Base-by-base conservation (phyloP, 2,888 invertebrate species). In the Coremacera marginata region DNA sequence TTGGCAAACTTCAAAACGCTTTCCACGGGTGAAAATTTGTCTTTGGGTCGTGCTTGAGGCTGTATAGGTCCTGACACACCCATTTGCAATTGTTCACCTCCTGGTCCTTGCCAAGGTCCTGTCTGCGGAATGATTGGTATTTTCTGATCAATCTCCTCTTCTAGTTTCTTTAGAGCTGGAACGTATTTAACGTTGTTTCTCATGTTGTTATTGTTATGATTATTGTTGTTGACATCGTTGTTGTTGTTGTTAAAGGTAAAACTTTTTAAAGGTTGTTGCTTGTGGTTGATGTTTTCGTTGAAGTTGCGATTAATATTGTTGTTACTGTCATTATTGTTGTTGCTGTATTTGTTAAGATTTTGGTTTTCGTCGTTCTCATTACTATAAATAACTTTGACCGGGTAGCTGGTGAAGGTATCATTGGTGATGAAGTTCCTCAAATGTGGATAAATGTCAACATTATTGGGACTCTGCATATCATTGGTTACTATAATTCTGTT, bases 1-100 rank as follows among this genome's bases (percentile, higher is more conserved):
- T 82, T 81, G 5, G 81, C 81, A 16, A 81, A 75, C 44, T 78
- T 80, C 67, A 82, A 52, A 9, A 82, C 19, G 60, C 78, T 78
- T 25, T 80, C 81, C 11, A 82, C 25, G 0, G 82, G 77, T 34
- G 77, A 7, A 19, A 72, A 62, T 19, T 78, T 80, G 19, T 55
- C 72, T 51, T 68, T 75, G 14, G 62, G 19, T 68, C 75, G 75
- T 19, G 52, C 37, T 52, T 34, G 34, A 11, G n/a, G 76, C 34
- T 16, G 27, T 31, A 31, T 0, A 3, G 63, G 19, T 3, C 55
- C 31, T 14, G n/a, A 4, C 16, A 11, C 16, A 70, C 3, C 25
- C 22, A 67, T 44, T 67, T n/a, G 19, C n/a, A 67, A n/a, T 44
- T n/a, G 44, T 44, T 44, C 44, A 7, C 44, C 44, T 11, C 44